phyloP scores from a whole-genome alignment of 2,888 invertebrate genomes.

The Cryptophagus acutangulus region DNA sequence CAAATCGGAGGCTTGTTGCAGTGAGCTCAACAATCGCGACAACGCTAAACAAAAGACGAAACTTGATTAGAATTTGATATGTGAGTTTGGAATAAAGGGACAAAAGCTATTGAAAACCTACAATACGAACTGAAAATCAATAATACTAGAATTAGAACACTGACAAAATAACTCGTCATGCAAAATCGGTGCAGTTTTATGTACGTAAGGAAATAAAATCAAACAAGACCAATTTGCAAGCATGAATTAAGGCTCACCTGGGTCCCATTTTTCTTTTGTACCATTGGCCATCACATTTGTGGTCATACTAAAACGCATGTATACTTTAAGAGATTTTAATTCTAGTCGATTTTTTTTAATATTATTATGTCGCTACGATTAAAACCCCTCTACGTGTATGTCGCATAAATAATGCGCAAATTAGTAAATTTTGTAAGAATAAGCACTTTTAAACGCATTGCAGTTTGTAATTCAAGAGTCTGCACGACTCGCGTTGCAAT shows the following conservation, averaged over 20 bases:
- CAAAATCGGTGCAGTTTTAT: too few relatives aligned
- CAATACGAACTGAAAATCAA: not conserved
- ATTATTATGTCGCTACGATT: too few relatives aligned
- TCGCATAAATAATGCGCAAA: too few relatives aligned
- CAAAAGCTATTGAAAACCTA: conserved; percentile 1
- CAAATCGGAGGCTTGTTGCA: conserved; percentile 74
- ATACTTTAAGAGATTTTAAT: too few relatives aligned
- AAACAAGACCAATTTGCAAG: conserved; percentile 7
- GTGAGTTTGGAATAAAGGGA: conserved; percentile 3
- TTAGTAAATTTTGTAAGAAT: too few relatives aligned
- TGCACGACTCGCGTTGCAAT: too few relatives aligned
- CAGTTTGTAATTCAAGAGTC: too few relatives aligned
- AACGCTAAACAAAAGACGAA: conserved; percentile 58
- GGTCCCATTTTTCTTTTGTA: conserved; percentile 54
- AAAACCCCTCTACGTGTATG: too few relatives aligned
- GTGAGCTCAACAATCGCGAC: conserved; percentile 71
- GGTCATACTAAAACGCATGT: conserved; percentile 54
- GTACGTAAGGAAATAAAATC: conserved; percentile 8
- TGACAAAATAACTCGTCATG: too few relatives aligned
- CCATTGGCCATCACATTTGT: conserved; percentile 56
- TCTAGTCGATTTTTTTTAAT: too few relatives aligned
- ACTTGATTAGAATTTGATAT: not conserved
- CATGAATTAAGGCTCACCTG: conserved; percentile 48
- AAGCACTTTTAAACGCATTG: too few relatives aligned
- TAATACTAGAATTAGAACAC: conserved; percentile 10